Conservation (phyloP, 2,797 vertebrate species). For the Sebastolobus altivelis region DNA sequence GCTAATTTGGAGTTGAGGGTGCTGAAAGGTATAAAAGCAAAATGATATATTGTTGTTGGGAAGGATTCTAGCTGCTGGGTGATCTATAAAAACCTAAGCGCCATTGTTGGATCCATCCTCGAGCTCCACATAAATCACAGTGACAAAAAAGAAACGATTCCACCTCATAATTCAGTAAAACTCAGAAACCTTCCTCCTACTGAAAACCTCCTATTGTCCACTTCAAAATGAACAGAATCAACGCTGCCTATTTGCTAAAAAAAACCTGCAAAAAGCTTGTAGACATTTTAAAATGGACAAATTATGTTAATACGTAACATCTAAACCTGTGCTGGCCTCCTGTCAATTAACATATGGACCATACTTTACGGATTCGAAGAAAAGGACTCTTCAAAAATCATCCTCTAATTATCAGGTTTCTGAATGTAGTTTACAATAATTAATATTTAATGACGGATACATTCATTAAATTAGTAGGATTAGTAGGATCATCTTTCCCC, state of each 20-base stretch:
- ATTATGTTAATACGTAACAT: not conserved
- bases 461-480: conserved; percentile 51
- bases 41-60: conserved; percentile 30
- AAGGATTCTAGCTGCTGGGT: conserved; percentile 7
- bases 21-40: not conserved
- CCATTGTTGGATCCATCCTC: conserved; percentile 16
- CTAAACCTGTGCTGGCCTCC: not conserved
- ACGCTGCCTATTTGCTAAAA: not conserved
- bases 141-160: conserved; percentile 39
- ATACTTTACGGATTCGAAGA: not conserved
- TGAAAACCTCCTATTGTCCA: not conserved
- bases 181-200: not conserved
- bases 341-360: not conserved
- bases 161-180: conserved; percentile 18
- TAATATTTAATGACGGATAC: conserved; percentile 50
- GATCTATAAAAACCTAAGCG: conserved; percentile 9
- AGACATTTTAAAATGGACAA: not conserved
- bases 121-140: conserved; percentile 60
- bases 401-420: conserved; percentile 46
- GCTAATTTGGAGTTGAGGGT: conserved; percentile 1
- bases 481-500: conserved; percentile 45
- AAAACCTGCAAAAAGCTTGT: not conserved
- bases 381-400: not conserved
- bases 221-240: not conserved
- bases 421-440: conserved; percentile 26